These are phyloP conservation scores for Hypotaenidia philippensis DNA, from an alignment of 2,797 vertebrate species.

Conservation along the genomic window DNA sequence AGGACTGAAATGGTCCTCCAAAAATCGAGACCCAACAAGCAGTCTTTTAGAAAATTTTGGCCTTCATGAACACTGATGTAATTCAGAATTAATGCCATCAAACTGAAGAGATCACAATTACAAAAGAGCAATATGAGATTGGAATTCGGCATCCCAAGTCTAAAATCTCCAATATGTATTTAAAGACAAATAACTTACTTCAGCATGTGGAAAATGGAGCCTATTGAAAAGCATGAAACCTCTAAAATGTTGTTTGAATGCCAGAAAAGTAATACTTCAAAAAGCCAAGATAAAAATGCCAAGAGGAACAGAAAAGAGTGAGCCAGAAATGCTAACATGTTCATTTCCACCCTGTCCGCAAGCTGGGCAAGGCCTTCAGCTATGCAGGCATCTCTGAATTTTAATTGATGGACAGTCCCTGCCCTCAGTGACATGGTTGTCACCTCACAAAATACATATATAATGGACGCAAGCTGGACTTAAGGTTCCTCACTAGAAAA, in stretches of 20 bases:
- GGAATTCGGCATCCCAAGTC: conserved; percentile 7
- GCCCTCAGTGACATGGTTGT: background rate
- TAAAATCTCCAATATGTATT: conserved; percentile 24
- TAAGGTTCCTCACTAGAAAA: background rate
- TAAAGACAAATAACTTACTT: conserved; percentile 28
- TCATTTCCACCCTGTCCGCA: background rate
- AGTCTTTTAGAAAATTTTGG: conserved; percentile 34
- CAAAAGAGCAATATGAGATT: conserved; percentile 38
- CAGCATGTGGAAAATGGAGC: conserved; percentile 17
- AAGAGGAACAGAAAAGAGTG: background rate
- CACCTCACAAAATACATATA: background rate
- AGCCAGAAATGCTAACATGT: background rate
- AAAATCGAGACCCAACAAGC: background rate
- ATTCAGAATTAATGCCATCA: conserved; percentile 29
- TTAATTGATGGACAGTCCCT: background rate
- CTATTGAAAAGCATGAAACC: conserved; percentile 36
- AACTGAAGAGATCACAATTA: conserved; percentile 34
- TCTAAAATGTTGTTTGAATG: conserved; percentile 32
- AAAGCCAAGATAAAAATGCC: background rate
- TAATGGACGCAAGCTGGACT: background rate
- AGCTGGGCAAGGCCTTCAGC: background rate
- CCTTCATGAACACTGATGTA: conserved; percentile 24
- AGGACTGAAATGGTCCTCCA: conserved; percentile 5
- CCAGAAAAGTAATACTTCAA: conserved; percentile 33
- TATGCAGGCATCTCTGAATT: background rate